Evolutionary conservation across 2,113 vertebrate genomes (phyloP), one percentile per base, ranked within the genome.

Genomic region (Oreocharis arfaki): DNA sequence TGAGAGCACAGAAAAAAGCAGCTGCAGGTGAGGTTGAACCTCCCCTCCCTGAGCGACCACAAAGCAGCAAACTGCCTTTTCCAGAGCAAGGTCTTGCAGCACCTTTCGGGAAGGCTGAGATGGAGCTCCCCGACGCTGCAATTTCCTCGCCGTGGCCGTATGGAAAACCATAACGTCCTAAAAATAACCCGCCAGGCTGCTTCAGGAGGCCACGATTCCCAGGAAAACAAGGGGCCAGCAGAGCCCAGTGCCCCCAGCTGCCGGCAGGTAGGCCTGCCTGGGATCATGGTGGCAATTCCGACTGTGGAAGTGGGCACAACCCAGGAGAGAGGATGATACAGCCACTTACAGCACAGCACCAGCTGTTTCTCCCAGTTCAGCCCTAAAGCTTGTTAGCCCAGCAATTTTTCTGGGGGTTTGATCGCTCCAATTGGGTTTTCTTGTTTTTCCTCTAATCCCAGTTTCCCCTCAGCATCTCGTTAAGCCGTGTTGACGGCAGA

Each of bases 311-410:
- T 32, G 73, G 81, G 80, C 85, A 89, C 92, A 46, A 18, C 96
- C 83, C 89, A 39, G 11, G 50, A 13, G 75, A 70, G 63, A 92
- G 79, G 97, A 96, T 92, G 96, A 98, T 97, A 94, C 96, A 96
- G 97, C 97, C 97, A 93, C 96, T 97, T 95, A 57, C 16, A 87
- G 89, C 93, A 70, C 42, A 69, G 96, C 92, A 87, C 91, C 95
- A 95, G 95, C 90, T 96, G 93, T 39, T 97, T 94, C 84, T 33
- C 49, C 89, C 63, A 59, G 80, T 95, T 90, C 55, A 86, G 97
- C 96, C 94, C 83, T 82, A 87, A 91, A 91, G 94, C 96, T 93
- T 84, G 92, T 97, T 95, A 96, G 83, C 76, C 89, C 30, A 12
- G 69, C 93, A 84, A 86, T 37, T 24, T 87, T 71, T 74, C 33